Percentiles rank a stretch among this genome's conserved stretches.
Conservation (phyloP, 1,140 invertebrate species). For the Macrobrachium nipponense region DNA sequence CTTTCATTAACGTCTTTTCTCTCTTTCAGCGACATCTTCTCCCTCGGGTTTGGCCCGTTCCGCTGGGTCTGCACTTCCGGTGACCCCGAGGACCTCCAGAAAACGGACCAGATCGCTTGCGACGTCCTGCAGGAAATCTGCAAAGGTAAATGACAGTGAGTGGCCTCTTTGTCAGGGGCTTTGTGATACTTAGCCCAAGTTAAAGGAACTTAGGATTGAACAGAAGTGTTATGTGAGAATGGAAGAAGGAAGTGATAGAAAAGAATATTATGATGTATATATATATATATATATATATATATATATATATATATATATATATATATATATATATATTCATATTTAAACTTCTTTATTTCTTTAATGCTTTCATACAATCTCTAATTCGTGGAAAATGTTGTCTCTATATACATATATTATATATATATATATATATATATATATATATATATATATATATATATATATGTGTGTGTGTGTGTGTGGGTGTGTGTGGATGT, state of each 20-base stretch:
- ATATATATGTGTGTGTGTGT: background rate
- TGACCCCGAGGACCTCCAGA: conserved; percentile 71
- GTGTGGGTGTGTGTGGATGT: too few species aligned
- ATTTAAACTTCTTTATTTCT: too few species aligned
- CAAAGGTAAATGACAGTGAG: conserved; percentile 61
- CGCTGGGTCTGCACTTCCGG: conserved; percentile 79
- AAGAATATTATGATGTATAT: background rate
- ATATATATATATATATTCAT: background rate
- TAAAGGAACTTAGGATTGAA: background rate
- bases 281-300: background rate
- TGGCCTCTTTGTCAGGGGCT: background rate
- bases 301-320: conserved; percentile 1
- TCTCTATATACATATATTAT: background rate
- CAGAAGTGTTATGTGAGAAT: background rate
- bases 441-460: conserved; percentile 16
- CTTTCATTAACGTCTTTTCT: background rate
- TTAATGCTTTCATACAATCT: too few species aligned
- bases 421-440: background rate
- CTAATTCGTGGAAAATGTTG: too few species aligned
- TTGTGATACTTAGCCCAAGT: background rate
- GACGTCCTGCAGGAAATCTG: conserved; percentile 71
- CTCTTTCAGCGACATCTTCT: conserved; percentile 76
- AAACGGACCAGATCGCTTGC: conserved; percentile 75
- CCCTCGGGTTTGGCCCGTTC: conserved; percentile 80
- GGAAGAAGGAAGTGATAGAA: background rate